phyloP scores from a whole-genome alignment of 2,888 invertebrate genomes.

The Nasonovia ribisnigri region DNA sequence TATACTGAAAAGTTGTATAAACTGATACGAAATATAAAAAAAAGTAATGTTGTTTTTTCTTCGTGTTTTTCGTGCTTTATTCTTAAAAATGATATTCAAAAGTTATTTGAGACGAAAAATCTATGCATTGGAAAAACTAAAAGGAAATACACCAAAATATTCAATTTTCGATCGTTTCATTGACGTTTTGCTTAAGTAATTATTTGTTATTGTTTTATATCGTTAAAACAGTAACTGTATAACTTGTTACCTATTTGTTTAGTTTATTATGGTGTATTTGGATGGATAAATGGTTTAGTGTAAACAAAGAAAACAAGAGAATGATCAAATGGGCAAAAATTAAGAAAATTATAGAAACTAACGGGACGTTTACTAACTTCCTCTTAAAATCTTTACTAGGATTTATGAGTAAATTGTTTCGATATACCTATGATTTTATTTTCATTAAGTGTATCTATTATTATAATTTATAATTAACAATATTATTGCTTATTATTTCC shows the following conservation, averaged over 20 bases:
- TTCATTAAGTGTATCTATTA: not conserved
- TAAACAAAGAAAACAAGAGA: slow-evolving; percentile 35
- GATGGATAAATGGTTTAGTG: slow-evolving; percentile 33
- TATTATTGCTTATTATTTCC: not conserved
- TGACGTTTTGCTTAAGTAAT: slow-evolving; percentile 40
- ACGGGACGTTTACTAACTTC: slow-evolving; percentile 76
- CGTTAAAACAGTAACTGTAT: not conserved
- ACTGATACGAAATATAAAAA: not conserved
- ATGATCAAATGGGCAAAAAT: slow-evolving; percentile 51
- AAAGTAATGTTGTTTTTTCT: not conserved
- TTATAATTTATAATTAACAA: not conserved
- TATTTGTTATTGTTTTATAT: not conserved
- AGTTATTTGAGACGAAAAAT: slow-evolving; percentile 52
- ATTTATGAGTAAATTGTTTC: slow-evolving; percentile 75
- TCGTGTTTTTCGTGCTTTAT: slow-evolving; percentile 24
- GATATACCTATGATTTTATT: slow-evolving; percentile 66
- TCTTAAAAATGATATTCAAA: slow-evolving; percentile 51
- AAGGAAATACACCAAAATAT: slow-evolving; percentile 35
- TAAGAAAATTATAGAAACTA: slow-evolving; percentile 65
- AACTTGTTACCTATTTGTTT: not conserved
- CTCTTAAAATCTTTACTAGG: slow-evolving; percentile 77
- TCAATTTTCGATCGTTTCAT: slow-evolving; percentile 30
- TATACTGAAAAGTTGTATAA: not conserved
- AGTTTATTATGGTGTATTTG: slow-evolving; percentile 52
- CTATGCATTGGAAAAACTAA: slow-evolving; percentile 45